Evolutionary conservation across 2,113 vertebrate species (phyloP), one percentile per base, ranked within the genome.

Genomic region (Irena cyanogastra): DNA sequence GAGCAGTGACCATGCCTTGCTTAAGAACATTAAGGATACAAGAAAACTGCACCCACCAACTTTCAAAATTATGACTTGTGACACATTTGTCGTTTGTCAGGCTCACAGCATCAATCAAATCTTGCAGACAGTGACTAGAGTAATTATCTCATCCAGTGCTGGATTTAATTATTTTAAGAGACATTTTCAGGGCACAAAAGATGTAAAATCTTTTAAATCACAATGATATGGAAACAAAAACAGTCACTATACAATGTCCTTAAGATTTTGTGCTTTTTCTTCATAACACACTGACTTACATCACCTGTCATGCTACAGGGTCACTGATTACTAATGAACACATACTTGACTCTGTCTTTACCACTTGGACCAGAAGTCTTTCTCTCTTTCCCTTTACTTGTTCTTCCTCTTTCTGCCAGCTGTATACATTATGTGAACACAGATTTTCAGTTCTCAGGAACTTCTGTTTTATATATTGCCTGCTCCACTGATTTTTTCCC

Each of bases 81-180:
- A 90, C 80, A 92, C 27, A 27, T 74, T 93, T 87, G 85, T 95
- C 66, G 0, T 57, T 83, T 92, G 87, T 83, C 83, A 93, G 30
- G 90, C 65, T 86, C 65, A 52, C 20, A 35, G 17, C 66, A 94
- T 97, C 92, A 87, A 30, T 96, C 90, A 93, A 30, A 45, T 64
- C 64, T 82, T 87, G n/a, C 10, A 90, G 65, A 28, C 44, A 84
- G 50, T 57, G 31, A 93, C 80, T 65, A 33, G 18, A 83, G 54
- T 76, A 93, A 74, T 96, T 94, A 84, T 52, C 52, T 82, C 1
- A 4, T 64, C 57, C 54, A 52, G 50, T 45, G 35, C 31, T 91
- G 72, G 81, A 39, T 54, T 18, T 91, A 87, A 97, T 97, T 96
- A 96, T 91, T 94, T 97, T 91, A 94, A 79, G 70, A 78, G 90